Percentiles rank a stretch among this genome's conserved stretches.
Evolutionary conservation across 2,113 vertebrate genomes (phyloP).

Genomic region (Seriola dumerili): DNA sequence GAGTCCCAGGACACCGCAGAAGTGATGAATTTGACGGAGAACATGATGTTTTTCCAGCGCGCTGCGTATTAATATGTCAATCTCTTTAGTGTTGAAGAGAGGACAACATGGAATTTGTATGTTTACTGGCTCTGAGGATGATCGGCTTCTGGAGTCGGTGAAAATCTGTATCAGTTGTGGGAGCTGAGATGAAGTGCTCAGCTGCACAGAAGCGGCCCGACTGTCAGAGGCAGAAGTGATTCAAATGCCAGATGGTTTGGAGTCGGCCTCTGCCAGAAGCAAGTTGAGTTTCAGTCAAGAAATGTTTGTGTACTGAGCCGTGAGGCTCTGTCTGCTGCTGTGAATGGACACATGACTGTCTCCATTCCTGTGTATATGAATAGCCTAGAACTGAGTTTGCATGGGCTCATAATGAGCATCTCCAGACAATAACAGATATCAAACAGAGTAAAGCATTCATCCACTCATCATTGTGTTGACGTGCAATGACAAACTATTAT

Average conservation of each 20-base stretch:
- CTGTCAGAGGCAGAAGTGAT: constrained; percentile 42
- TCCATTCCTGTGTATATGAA: neutral
- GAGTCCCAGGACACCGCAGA: neutral
- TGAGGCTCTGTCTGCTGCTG: constrained; percentile 8
- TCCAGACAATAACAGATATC: constrained; percentile 3
- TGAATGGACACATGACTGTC: constrained; percentile 16
- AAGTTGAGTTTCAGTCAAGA: constrained; percentile 35
- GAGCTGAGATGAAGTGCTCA: constrained; percentile 11
- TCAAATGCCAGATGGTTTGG: constrained; percentile 59
- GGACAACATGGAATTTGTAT: neutral
- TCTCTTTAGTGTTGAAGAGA: constrained; percentile 12
- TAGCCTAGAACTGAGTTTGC: neutral
- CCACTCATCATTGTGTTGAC: constrained; percentile 7
- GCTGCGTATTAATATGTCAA: constrained; percentile 11
- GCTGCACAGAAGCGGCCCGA: neutral
- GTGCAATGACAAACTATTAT: neutral
- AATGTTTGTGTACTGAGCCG: constrained; percentile 39
- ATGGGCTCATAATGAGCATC: neutral
- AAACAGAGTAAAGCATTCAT: neutral
- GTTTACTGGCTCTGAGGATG: constrained; percentile 6
- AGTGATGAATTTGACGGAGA: constrained; percentile 13
- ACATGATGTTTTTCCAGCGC: constrained; percentile 3
- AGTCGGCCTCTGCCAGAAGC: constrained; percentile 26
- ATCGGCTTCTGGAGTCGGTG: constrained; percentile 3
- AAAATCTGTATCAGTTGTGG: constrained; percentile 7